Base-by-base conservation (phyloP, 2,888 invertebrate species). In the Brachyopa scutellaris region DNA sequence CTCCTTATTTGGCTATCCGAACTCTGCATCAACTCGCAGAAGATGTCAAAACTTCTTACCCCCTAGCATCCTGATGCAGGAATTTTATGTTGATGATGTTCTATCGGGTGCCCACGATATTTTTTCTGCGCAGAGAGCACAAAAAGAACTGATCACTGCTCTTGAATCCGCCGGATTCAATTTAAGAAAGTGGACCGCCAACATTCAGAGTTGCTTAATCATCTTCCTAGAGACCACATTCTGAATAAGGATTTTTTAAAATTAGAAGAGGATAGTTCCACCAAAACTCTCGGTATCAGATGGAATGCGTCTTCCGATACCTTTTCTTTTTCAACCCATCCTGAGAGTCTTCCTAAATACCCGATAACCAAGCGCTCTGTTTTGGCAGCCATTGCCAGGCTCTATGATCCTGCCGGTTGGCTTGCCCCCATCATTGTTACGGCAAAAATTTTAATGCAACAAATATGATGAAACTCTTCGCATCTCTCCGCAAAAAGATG, bases 281-380 rank as follows among this genome's bases (percentile, higher is more conserved):
- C 36, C 9, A 62, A 47, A 21, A 49, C 49, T 13, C 38, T 62
- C n/a, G 47, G 49, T 17, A 47, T 62, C 36, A 17, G 3, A n/a
- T n/a, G n/a, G n/a, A n/a, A n/a, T n/a, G n/a, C n/a, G n/a, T n/a
- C n/a, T n/a, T n/a, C n/a, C n/a, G n/a, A n/a, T n/a, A n/a, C n/a
- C n/a, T n/a, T n/a, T n/a, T n/a, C n/a, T n/a, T n/a, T n/a, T n/a
- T n/a, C n/a, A n/a, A n/a, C n/a, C n/a, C n/a, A n/a, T n/a, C n/a
- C n/a, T n/a, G n/a, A n/a, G n/a, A n/a, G n/a, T n/a, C n/a, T n/a
- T n/a, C n/a, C n/a, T n/a, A n/a, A n/a, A n/a, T n/a, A n/a, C n/a
- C n/a, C n/a, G n/a, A n/a, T 17, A 2, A 59, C 57, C 5, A 59
- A 59, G 5, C 57, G 42, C 8, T 23, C 23, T 11, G 57, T 57